Percentiles rank a stretch among this genome's conserved stretches.
phyloP scores from a whole-genome alignment of 2,888 invertebrate species.

The Scaptomyza tumidula region DNA sequence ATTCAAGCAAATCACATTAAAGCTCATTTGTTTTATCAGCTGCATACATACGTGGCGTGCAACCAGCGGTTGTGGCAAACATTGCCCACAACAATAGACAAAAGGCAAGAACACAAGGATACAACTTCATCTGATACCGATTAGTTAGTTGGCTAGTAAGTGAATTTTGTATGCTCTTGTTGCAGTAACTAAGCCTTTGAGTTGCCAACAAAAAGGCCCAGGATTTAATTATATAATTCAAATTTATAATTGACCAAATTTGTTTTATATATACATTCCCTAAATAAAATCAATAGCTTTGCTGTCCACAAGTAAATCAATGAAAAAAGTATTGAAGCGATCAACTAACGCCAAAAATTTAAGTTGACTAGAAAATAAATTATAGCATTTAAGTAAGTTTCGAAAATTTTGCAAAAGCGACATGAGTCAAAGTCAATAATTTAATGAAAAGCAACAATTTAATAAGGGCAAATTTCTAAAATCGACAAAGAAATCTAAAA shows the following conservation, averaged over 20 bases:
- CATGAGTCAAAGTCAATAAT: too few species aligned
- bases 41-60: constrained; percentile 51
- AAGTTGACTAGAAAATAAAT: too few species aligned
- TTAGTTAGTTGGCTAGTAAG: background rate
- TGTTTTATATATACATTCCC: background rate
- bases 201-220: too few species aligned
- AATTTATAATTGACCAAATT: too few species aligned
- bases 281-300: background rate
- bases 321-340: background rate
- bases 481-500: too few species aligned
- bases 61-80: constrained; percentile 18
- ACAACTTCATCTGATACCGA: background rate
- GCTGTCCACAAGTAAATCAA: background rate
- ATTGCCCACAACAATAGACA: constrained; percentile 29
- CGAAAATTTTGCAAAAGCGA: too few species aligned
- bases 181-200: background rate
- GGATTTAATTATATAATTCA: too few species aligned
- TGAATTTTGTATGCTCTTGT: constrained; percentile 13
- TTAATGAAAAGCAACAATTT: too few species aligned
- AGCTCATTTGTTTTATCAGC: constrained; percentile 83
- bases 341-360: too few species aligned
- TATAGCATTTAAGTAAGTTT: too few species aligned
- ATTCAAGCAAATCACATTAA: constrained; percentile 80
- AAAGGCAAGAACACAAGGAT: constrained; percentile 31
- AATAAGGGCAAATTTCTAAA: too few species aligned